Conservation (phyloP, 2,113 vertebrate species). For the Turnix velox region DNA sequence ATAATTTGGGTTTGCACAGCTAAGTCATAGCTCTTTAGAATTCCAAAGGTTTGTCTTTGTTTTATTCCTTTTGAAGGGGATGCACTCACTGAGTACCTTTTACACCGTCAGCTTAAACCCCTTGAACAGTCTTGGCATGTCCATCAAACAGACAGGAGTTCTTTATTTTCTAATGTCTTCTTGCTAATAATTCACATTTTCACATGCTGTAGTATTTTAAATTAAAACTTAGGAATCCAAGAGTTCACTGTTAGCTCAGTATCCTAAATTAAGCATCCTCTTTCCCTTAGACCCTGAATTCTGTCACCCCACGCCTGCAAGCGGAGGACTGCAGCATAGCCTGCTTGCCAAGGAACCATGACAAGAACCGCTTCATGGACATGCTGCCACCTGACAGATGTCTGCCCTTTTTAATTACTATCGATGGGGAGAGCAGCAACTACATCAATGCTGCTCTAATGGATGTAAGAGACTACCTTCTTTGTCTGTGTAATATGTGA, state of each 20-base stretch:
- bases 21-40: neutral
- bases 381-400: constrained; percentile 97
- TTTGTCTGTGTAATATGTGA: constrained; percentile 52
- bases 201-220: neutral
- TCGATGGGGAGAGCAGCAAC: constrained; percentile 99
- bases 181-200: neutral
- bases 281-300: constrained; percentile 90
- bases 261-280: neutral
- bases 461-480: constrained; percentile 87
- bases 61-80: neutral
- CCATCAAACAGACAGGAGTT: neutral
- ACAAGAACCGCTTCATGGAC: constrained; percentile 99
- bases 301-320: constrained; percentile 96
- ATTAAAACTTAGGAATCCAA: neutral
- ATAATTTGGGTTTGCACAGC: neutral
- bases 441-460: constrained; percentile 99
- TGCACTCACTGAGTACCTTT: neutral
- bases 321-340: constrained; percentile 99
- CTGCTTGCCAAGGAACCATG: constrained; percentile 96
- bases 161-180: neutral
- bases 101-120: neutral
- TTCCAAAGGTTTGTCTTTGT: neutral
- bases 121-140: neutral
- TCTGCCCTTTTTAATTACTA: constrained; percentile 98
- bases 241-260: neutral